Evolutionary conservation across 2,113 vertebrate genomes (phyloP).

Genomic region (Gorsachius goisagi): DNA sequence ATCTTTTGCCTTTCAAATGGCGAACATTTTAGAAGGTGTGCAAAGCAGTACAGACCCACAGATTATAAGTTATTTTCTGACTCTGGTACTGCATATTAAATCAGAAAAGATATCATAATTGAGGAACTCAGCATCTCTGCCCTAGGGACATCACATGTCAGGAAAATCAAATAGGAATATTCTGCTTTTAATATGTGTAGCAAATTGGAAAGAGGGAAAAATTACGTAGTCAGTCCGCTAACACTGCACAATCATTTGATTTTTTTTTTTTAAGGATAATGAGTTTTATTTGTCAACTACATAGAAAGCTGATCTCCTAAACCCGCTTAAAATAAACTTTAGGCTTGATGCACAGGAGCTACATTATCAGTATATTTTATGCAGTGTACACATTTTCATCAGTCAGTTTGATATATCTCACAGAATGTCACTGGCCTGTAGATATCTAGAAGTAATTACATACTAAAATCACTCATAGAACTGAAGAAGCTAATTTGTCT

Average conservation of each 20-base stretch:
- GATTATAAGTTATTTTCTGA: not conserved
- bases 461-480: not conserved
- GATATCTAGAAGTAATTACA: not conserved
- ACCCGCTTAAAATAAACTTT: not conserved
- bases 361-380: not conserved
- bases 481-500: not conserved
- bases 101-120: not conserved
- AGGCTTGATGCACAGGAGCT: not conserved
- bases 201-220: not conserved
- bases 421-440: not conserved
- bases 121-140: not conserved
- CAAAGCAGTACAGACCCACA: not conserved
- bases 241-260: not conserved
- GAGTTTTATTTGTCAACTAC: not conserved
- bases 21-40: not conserved
- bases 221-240: not conserved
- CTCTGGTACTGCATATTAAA: not conserved
- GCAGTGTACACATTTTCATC: not conserved
- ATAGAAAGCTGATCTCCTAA: not conserved
- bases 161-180: not conserved
- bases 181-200: not conserved
- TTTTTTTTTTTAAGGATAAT: not conserved
- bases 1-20: not conserved
- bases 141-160: not conserved
- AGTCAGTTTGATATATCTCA: not conserved